Conservation (phyloP, 2,797 vertebrate species). For the Lacerta bilineata region DNA sequence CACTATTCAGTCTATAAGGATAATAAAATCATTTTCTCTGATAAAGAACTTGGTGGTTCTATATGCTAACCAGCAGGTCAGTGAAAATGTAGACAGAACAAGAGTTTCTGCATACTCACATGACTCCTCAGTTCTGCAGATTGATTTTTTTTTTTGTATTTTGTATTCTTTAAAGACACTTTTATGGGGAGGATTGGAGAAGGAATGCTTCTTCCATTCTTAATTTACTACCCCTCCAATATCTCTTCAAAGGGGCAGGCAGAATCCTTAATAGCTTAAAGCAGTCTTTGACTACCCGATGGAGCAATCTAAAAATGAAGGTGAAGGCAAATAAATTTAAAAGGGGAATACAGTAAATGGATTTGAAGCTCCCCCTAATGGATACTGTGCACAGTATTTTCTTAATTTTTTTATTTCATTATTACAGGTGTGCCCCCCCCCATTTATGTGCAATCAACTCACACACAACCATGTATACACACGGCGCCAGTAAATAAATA, state of each 20-base stretch:
- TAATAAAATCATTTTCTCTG: neutral
- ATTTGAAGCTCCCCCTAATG: neutral
- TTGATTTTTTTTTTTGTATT: neutral
- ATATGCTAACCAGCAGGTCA: neutral
- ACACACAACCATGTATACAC: too few species aligned
- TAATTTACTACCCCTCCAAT: neutral
- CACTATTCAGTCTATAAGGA: neutral
- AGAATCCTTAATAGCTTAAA: neutral
- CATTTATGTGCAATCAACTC: too few species aligned
- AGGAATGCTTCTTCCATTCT: neutral
- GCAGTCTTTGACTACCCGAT: neutral
- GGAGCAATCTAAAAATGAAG: conserved; percentile 34
- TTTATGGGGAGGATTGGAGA: neutral
- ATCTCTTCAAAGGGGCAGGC: neutral
- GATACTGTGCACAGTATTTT: neutral
- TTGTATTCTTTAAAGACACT: neutral
- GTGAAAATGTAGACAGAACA: neutral
- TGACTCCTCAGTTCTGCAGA: neutral
- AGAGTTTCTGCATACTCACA: neutral
- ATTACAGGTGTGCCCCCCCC: too few species aligned
- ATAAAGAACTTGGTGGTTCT: neutral
- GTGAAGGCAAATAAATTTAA: conserved; percentile 18
- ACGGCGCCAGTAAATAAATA: too few species aligned
- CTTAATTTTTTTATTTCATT: too few species aligned
- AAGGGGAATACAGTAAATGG: neutral